phyloP scores from a whole-genome alignment of 1,140 invertebrate genomes.

The Battus philenor region DNA sequence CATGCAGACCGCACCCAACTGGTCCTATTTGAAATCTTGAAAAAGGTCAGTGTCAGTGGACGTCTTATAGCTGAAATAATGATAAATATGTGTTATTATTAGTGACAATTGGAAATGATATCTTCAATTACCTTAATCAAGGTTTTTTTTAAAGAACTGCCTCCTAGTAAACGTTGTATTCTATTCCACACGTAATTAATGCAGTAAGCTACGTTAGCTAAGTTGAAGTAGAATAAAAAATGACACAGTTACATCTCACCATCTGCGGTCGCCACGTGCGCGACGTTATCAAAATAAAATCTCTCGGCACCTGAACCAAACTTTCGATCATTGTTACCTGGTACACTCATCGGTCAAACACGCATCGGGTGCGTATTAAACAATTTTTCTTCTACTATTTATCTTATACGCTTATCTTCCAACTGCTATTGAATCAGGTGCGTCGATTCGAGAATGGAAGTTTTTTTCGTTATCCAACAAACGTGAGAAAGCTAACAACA shows the following conservation, averaged over 20 bases:
- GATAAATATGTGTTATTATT: too few relatives aligned
- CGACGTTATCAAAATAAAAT: slow-evolving; percentile 42
- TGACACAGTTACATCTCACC: slow-evolving; percentile 20
- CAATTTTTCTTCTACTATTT: slow-evolving; percentile 49
- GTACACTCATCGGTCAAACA: slow-evolving; percentile 37
- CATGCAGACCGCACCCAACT: too few relatives aligned
- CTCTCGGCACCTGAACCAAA: slow-evolving; percentile 36
- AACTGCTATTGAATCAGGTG: slow-evolving; percentile 27
- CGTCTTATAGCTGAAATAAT: too few relatives aligned
- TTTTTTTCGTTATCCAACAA: slow-evolving; percentile 28
- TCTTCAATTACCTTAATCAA: too few relatives aligned
- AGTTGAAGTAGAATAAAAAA: slow-evolving; percentile 7
- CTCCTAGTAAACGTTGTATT: not conserved
- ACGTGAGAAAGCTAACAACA: slow-evolving; percentile 42
- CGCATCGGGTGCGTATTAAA: slow-evolving; percentile 27
- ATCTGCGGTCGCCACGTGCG: slow-evolving; percentile 38
- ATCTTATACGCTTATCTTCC: slow-evolving; percentile 40
- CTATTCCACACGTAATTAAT: not conserved
- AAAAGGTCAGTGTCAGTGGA: too few relatives aligned
- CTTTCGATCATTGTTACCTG: slow-evolving; percentile 48
- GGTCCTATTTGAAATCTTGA: too few relatives aligned
- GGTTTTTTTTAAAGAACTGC: too few relatives aligned
- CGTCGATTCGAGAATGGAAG: slow-evolving; percentile 35
- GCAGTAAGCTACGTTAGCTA: slow-evolving; percentile 5
- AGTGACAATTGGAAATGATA: too few relatives aligned